A percentile compares a stretch with the other conserved stretches of the same genome.
phyloP scores from a whole-genome alignment of 2,797 vertebrate species.

The Danio albolineatus region DNA sequence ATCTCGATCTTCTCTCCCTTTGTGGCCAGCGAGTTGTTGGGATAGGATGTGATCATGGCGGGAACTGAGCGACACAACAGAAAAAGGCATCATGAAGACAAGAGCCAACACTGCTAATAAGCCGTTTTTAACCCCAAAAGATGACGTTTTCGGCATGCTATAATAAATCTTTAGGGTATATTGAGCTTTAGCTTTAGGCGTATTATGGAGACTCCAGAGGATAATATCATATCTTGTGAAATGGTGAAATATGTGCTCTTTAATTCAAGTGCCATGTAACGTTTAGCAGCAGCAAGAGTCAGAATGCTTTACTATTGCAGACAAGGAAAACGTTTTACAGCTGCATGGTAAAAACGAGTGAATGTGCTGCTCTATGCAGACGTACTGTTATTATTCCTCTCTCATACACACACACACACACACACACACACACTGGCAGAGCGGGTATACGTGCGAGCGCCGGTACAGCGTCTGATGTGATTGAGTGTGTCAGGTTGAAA shows the following conservation, averaged over 20 bases:
- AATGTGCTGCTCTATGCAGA: constrained; percentile 35
- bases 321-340: constrained; percentile 26
- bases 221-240: no score
- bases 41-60: constrained; percentile 98
- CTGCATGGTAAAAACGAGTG: background rate
- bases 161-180: no score
- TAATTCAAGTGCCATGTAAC: background rate
- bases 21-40: constrained; percentile 95
- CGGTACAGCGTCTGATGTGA: constrained; percentile 77
- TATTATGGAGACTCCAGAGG: no score
- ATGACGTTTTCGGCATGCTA: no score
- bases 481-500: constrained; percentile 81
- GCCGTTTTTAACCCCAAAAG: no score
- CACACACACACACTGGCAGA: background rate
- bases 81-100: constrained; percentile 12
- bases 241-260: no score
- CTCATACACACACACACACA: no score
- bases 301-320: background rate
- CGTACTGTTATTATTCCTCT: constrained; percentile 11
- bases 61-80: constrained; percentile 82
- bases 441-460: constrained; percentile 51
- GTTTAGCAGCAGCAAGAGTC: background rate
- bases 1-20: constrained; percentile 97
- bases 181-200: no score
- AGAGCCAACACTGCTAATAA: background rate